phyloP scores from a whole-genome alignment of 2,888 invertebrate genomes.

The Dynastes maya region DNA sequence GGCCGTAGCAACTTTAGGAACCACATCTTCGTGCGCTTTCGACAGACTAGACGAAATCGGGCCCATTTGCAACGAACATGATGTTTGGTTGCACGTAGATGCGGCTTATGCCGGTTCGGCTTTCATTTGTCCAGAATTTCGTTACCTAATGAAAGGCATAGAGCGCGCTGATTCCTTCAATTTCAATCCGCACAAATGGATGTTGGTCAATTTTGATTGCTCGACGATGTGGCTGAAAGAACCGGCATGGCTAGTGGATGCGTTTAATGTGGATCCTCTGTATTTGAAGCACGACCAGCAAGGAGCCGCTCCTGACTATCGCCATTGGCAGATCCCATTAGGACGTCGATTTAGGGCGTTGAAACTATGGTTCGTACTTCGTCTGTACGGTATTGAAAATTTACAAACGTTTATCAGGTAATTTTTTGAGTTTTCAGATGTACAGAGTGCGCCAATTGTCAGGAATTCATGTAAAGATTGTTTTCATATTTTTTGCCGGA shows the following conservation, averaged over 20 bases:
- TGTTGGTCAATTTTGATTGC: conserved; percentile 99
- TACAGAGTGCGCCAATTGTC: conserved; percentile 72
- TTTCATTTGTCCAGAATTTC: conserved; percentile 97
- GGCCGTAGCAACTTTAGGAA: conserved; percentile 93
- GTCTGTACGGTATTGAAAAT: conserved; percentile 91
- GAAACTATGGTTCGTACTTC: conserved; percentile 95
- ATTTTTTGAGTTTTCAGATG: conserved; percentile 65
- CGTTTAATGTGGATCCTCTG: conserved; percentile 97
- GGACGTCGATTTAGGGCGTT: conserved; percentile 94
- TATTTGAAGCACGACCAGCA: conserved; percentile 96
- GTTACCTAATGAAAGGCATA: conserved; percentile 89
- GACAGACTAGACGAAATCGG: conserved; percentile 93
- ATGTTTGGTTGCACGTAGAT: conserved; percentile 95
- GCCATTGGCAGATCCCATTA: conserved; percentile 98
- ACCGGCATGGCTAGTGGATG: conserved; percentile 91
- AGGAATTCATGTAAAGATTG: no score
- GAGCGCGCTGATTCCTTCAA: conserved; percentile 97
- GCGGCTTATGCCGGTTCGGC: conserved; percentile 98
- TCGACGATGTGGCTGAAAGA: conserved; percentile 98
- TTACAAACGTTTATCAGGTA: conserved; percentile 87
- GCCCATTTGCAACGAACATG: conserved; percentile 83
- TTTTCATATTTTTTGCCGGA: no score
- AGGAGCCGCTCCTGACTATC: conserved; percentile 92
- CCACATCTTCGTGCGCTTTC: conserved; percentile 96
- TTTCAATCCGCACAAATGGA: conserved; percentile 99